phyloP scores from a whole-genome alignment of 2,888 invertebrate genomes.

The Aphidoletes aphidimyza region DNA sequence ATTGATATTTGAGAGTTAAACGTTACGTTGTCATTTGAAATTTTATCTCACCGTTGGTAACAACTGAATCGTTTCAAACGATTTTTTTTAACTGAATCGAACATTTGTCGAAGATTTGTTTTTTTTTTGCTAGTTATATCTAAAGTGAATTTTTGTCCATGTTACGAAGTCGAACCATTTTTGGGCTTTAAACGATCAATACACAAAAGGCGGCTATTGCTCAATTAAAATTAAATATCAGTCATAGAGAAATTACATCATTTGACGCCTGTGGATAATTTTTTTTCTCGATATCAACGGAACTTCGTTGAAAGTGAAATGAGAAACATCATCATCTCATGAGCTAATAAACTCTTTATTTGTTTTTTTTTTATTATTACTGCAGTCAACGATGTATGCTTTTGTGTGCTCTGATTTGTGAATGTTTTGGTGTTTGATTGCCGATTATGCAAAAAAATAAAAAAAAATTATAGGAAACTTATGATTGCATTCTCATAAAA shows the following conservation, averaged over 20 bases:
- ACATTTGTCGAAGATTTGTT: neutral
- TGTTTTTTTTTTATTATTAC: too few relatives aligned
- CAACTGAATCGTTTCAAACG: too few relatives aligned
- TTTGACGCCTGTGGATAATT: neutral
- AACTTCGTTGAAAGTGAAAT: neutral
- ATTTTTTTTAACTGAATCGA: too few relatives aligned
- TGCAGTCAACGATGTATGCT: neutral
- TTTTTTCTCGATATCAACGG: too few relatives aligned
- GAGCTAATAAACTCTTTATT: neutral
- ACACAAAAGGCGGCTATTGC: neutral
- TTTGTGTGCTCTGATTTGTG: neutral
- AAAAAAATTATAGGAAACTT: too few relatives aligned
- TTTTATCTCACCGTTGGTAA: too few relatives aligned
- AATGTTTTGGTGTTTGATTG: neutral
- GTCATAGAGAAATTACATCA: conserved; percentile 16
- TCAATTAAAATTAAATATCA: neutral
- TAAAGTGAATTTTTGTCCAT: neutral
- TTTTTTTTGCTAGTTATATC: neutral
- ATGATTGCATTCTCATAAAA: conserved; percentile 3
- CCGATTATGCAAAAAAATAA: conserved; percentile 22
- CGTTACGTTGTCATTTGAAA: neutral
- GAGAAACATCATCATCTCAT: neutral
- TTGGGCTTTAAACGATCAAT: neutral
- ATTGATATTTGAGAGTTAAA: neutral
- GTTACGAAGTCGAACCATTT: neutral